Base-by-base conservation (phyloP, 1,140 invertebrate genomes). In the Heliconius hermathena region DNA sequence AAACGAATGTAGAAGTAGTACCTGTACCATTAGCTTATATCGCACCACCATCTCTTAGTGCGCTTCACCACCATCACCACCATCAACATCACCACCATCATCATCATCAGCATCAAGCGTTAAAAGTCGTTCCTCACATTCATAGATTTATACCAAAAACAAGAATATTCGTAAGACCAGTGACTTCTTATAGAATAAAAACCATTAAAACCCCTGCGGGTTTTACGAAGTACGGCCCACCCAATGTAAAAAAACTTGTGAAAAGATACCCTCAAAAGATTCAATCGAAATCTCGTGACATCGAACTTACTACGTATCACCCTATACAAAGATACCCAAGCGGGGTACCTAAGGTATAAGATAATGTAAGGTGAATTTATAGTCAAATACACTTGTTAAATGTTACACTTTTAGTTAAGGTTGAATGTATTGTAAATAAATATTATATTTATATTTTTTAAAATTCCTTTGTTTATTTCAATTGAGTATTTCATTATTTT, bases 21-120 rank as follows among this genome's bases (percentile, higher is more conserved):
- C 89, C 87, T 20, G 91, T 92, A 46, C 93, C 93, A 26, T 78
- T 94, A 33, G 87, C 88, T 0, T 94, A 94, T 41, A 93, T 94
- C 41, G 88, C 90, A 26, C 92, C 93, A 22, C 93, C 93, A 8
- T 90, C 92, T 2, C 22, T 89, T n/a, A 74, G 80, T 66, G 60
- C 26, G n/a, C 82, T 83, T 33, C 82, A 84, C 26, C 81, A 84
- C 33, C 77, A 85, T 20, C 77, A 85, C 71, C 83, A 87, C 71
- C 80, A 83, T 60, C 84, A 87, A 33, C 76, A 82, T 11, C 84
- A 87, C 57, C 81, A 83, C n/a, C 85, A 85, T 57, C 73, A 81
- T 33, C 78, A 82, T 73, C 83, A 82, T 80, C 81, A 85, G 6
- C 83, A 83, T 71, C 78, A 84, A 41, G 73, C 83, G 6, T 78